Base-by-base conservation (phyloP, 2,113 vertebrate species). In the Trogon surrucura region DNA sequence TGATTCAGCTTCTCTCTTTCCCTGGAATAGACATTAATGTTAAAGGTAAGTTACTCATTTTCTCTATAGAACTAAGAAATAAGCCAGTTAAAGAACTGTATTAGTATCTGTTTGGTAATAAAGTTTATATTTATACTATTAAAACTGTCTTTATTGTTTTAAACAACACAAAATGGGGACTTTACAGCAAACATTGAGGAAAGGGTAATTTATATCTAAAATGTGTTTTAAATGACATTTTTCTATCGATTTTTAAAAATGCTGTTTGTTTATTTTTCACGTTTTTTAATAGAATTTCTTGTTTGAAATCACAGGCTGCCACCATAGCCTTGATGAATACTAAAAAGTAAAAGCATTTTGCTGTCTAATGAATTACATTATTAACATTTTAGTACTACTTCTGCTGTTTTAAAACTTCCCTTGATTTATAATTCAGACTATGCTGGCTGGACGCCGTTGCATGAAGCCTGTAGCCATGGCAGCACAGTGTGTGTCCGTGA, bases 381-480 rank as follows among this genome's bases (percentile, higher is more conserved):
- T 91, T 85, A 95, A 45, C 88, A 92, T 92, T 81, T 89, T 79
- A 95, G 74, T 96, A 70, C 54, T 95, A 96, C 91, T 98, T 95
- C 78, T 96, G 89, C 96, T 90, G 58, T 96, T 98, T 97, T 97
- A 96, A 98, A 98, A 98, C 97, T 98, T 98, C 89, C 95, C 97
- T 97, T 98, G 96, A 98, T 98, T 98, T 98, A 97, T 98, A 97
- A 97, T 98, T 95, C 98, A 99, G 99, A 99, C 98, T 97, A 99
- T 94, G 99, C 98, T 95, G 99, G 99, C 96, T 99, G 99, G 99
- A 99, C 99, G 25, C 99, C 99, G 91, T 98, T 99, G 96, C 99
- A 99, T 96, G 99, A 99, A 98, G 99, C 99, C 34, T 99, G 99
- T 98, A 99, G 99, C 98, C 99, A 99, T 97, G 99, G 99, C 96